phyloP scores from a whole-genome alignment of 2,797 vertebrate species.

The Crenuchus spilurus region DNA sequence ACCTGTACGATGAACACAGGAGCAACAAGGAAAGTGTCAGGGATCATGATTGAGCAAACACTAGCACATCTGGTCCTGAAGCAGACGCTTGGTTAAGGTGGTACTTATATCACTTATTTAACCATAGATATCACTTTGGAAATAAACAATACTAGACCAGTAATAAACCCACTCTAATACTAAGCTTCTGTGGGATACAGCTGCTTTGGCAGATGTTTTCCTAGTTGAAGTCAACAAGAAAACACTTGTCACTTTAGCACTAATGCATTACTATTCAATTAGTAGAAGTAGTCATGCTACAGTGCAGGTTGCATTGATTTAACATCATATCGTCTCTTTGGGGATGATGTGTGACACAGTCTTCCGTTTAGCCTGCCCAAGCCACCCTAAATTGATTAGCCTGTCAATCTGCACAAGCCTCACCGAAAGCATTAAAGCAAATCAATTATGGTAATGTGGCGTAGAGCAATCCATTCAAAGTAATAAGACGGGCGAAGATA shows the following conservation, averaged over 20 bases:
- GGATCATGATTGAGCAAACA: too few species aligned
- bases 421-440: slow-evolving; percentile 35
- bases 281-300: slow-evolving; percentile 11
- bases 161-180: not conserved
- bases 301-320: slow-evolving; percentile 35
- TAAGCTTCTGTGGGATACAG: not conserved
- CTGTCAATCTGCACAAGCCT: slow-evolving; percentile 40
- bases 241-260: slow-evolving; percentile 14
- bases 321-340: slow-evolving; percentile 36
- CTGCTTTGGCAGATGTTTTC: slow-evolving; percentile 39
- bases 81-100: too few species aligned
- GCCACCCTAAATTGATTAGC: slow-evolving; percentile 46
- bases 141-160: not conserved
- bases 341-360: slow-evolving; percentile 38
- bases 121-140: too few species aligned
- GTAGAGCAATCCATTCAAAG: slow-evolving; percentile 9
- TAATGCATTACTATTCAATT: slow-evolving; percentile 43
- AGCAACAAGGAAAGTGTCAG: too few species aligned
- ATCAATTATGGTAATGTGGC: slow-evolving; percentile 44
- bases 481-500: slow-evolving; percentile 24
- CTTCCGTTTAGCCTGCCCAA: slow-evolving; percentile 27
- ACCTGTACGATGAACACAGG: too few species aligned
- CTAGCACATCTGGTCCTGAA: too few species aligned
- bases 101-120: too few species aligned
- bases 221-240: slow-evolving; percentile 26